Conservation (phyloP, 2,113 vertebrate genomes). For the Peucedramus taeniatus region DNA sequence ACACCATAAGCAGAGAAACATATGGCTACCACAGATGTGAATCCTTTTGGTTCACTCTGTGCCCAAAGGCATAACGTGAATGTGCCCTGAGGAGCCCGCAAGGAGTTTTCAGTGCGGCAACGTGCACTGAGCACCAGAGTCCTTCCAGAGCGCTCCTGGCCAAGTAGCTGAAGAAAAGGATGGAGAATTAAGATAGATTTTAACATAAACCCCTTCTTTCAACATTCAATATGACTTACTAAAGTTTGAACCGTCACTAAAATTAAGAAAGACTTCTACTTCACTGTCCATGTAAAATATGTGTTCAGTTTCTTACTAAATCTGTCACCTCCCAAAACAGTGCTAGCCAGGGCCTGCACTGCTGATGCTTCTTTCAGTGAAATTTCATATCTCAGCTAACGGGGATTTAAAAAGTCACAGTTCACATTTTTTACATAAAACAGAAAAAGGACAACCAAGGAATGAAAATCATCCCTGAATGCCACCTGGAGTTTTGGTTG, state of each 20-base stretch:
- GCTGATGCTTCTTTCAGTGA: background rate
- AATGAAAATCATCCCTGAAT: background rate
- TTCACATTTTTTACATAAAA: background rate
- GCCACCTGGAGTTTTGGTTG: background rate
- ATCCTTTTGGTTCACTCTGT: background rate
- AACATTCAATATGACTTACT: background rate
- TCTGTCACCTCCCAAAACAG: background rate
- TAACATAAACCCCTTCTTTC: background rate
- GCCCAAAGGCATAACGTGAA: background rate
- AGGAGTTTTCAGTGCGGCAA: background rate
- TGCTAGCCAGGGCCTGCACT: background rate
- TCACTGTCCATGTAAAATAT: background rate
- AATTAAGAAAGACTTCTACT: background rate
- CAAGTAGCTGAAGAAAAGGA: background rate
- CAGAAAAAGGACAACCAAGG: background rate
- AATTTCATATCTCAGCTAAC: background rate
- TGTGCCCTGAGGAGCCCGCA: background rate
- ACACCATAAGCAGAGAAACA: background rate
- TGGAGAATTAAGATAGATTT: background rate
- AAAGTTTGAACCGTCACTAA: background rate
- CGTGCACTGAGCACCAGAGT: accelerated
- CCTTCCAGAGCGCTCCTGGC: background rate
- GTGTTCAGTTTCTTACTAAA: background rate
- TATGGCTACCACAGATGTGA: background rate
- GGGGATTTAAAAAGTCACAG: background rate